Evolutionary conservation across 2,888 invertebrate species (phyloP).

Genomic region (Apotomis capreana): DNA sequence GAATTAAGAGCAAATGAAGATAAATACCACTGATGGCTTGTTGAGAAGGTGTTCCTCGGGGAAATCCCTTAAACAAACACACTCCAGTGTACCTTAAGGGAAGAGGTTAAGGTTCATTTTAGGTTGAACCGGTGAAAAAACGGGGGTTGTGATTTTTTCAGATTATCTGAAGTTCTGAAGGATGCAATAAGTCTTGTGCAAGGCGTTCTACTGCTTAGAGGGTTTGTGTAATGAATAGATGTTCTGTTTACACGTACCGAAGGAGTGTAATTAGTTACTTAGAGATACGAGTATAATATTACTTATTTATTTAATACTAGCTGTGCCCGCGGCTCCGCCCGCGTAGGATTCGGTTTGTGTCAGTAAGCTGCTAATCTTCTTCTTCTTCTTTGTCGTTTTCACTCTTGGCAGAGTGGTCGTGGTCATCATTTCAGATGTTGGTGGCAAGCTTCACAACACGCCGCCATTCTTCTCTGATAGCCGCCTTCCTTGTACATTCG

Average conservation of each 20-base stretch:
- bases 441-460: too few species aligned
- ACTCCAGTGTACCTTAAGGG: not conserved
- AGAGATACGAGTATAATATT: too few species aligned
- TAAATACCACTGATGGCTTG: slow-evolving; percentile 17
- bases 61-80: slow-evolving; percentile 3
- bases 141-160: slow-evolving; percentile 32
- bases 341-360: too few species aligned
- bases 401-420: too few species aligned
- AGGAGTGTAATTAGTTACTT: too few species aligned
- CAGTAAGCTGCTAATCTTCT: too few species aligned
- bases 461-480: too few species aligned
- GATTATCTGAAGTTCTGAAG: slow-evolving; percentile 32
- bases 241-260: not conserved
- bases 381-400: too few species aligned
- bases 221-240: slow-evolving; percentile 3
- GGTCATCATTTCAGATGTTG: too few species aligned
- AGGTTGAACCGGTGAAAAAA: not conserved
- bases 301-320: too few species aligned
- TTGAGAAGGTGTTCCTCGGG: slow-evolving; percentile 28
- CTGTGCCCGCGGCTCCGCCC: too few species aligned
- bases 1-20: slow-evolving; percentile 34
- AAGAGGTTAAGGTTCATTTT: not conserved
- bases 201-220: slow-evolving; percentile 11
- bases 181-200: slow-evolving; percentile 32
- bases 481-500: too few species aligned